phyloP scores from a whole-genome alignment of 1,140 invertebrate genomes.

The Atta texana region DNA sequence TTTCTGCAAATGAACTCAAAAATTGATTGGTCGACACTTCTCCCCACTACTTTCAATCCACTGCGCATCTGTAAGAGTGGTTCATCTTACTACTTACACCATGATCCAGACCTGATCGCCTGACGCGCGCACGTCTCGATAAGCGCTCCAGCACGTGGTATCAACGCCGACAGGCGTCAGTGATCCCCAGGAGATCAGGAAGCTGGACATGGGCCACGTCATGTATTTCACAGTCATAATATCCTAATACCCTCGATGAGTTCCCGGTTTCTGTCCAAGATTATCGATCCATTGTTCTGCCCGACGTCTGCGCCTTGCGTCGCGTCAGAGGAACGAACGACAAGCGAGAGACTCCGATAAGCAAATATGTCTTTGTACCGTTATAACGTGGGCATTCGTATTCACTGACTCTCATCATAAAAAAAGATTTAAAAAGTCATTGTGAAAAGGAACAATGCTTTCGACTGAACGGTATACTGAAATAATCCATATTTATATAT shows the following conservation, averaged over 20 bases:
- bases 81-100: too few species aligned
- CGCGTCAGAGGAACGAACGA: background rate
- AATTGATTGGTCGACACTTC: too few species aligned
- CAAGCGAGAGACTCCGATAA: background rate
- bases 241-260: slow-evolving; percentile 69
- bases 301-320: background rate
- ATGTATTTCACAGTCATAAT: slow-evolving; percentile 50
- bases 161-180: slow-evolving; percentile 67
- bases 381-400: background rate
- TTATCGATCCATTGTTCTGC: background rate
- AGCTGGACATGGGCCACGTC: slow-evolving; percentile 2
- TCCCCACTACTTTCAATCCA: too few species aligned
- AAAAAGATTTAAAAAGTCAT: background rate
- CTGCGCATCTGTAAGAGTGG: too few species aligned
- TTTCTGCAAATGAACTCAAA: too few species aligned
- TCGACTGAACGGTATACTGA: background rate
- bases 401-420: slow-evolving; percentile 7
- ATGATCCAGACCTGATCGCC: background rate
- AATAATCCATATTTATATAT: background rate
- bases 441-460: background rate
- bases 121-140: background rate
- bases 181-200: slow-evolving; percentile 74
- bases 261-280: slow-evolving; percentile 59
- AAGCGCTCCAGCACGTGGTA: slow-evolving; percentile 44
- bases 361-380: background rate